Evolutionary conservation across 2,888 invertebrate species (phyloP).

Genomic region (Drosophila subquinaria): DNA sequence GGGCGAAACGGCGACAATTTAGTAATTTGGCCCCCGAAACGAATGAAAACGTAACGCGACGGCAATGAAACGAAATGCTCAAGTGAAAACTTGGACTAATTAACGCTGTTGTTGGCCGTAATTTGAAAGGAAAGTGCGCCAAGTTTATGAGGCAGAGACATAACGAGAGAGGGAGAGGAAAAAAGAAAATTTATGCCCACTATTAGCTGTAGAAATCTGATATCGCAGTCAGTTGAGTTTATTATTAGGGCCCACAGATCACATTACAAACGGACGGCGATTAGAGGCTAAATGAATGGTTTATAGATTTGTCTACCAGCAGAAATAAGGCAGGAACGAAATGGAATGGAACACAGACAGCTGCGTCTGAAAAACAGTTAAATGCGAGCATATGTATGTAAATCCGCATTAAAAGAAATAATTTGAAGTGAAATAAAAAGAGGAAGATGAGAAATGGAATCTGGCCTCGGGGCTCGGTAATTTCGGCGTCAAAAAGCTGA

Average conservation of each 20-base stretch:
- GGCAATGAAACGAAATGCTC: conserved; percentile 51
- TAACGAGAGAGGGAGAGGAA: not conserved
- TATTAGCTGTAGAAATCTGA: conserved; percentile 56
- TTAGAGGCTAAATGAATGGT: conserved; percentile 46
- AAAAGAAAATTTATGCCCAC: conserved; percentile 45
- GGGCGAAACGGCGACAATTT: conserved; percentile 47
- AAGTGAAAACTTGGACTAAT: conserved; percentile 76
- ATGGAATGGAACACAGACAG: conserved; percentile 49
- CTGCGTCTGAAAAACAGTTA: conserved; percentile 55
- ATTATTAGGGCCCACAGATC: conserved; percentile 45
- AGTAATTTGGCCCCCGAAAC: conserved; percentile 36
- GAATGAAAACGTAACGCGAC: conserved; percentile 29
- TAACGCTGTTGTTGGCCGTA: conserved; percentile 55
- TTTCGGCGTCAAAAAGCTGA: conserved; percentile 79
- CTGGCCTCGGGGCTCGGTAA: conserved; percentile 62
- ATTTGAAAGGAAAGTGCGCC: conserved; percentile 59
- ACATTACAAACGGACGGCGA: conserved; percentile 50
- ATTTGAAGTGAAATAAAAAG: conserved; percentile 17
- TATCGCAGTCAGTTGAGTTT: conserved; percentile 38
- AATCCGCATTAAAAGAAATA: conserved; percentile 52
- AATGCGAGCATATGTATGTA: conserved; percentile 73
- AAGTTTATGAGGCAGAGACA: conserved; percentile 41
- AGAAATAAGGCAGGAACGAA: conserved; percentile 19
- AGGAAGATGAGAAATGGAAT: conserved; percentile 36
- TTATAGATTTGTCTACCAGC: conserved; percentile 49